A percentile compares a stretch with the other conserved stretches of the same genome.
Conservation (phyloP, 2,797 vertebrate species). For the Cygnus olor region DNA sequence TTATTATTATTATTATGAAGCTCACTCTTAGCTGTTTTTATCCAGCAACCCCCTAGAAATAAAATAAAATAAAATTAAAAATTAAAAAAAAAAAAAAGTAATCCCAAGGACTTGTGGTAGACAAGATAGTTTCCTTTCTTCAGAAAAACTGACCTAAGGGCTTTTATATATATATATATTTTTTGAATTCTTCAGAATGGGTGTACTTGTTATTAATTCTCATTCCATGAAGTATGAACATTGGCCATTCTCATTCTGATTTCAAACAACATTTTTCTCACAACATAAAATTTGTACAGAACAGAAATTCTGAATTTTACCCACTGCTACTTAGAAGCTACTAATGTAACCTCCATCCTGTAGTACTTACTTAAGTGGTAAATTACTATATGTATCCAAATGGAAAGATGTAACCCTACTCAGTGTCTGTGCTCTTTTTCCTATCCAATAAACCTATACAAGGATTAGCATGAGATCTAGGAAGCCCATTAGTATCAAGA, state of each 20-base stretch:
- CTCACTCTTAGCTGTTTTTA: not conserved
- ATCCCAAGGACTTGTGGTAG: not conserved
- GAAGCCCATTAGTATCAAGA: not conserved
- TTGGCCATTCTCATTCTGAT: not conserved
- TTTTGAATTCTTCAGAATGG: not conserved
- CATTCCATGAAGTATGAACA: not conserved
- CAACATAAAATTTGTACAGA: not conserved
- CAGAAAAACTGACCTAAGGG: rapidly evolving
- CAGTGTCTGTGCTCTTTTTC: not conserved
- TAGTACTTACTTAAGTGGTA: not conserved
- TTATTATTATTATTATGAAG: not conserved
- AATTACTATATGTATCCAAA: not conserved
- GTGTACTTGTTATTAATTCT: not conserved
- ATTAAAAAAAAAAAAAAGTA: not conserved
- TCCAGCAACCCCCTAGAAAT: not conserved
- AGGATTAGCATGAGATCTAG: not conserved
- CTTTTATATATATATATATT: no score
- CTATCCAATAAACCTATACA: not conserved
- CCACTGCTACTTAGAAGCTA: not conserved
- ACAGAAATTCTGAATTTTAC: not conserved
- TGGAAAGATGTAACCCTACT: not conserved
- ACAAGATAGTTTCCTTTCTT: not conserved
- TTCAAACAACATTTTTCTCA: not conserved
- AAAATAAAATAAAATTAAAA: not conserved
- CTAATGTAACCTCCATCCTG: not conserved